Percentiles rank a stretch among this genome's conserved stretches.
phyloP scores from a whole-genome alignment of 2,888 invertebrate genomes.

The Tineola bisselliella region DNA sequence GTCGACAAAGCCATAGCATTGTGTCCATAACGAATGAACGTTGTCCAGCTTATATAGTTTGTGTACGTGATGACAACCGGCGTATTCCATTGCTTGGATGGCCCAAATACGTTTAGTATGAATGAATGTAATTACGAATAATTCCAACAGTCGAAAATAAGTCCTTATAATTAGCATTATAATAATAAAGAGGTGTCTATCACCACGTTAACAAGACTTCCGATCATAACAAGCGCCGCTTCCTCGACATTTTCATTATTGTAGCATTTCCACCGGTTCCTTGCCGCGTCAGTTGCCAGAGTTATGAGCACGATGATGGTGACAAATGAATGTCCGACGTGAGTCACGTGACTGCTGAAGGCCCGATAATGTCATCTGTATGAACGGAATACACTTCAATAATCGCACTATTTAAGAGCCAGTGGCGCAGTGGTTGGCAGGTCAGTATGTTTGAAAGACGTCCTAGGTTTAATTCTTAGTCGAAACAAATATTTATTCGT shows the following conservation, averaged over 20 bases:
- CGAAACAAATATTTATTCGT: too few species aligned
- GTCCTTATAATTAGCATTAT: too few species aligned
- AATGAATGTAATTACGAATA: too few species aligned
- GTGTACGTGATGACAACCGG: neutral
- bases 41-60: neutral
- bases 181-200: neutral
- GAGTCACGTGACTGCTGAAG: constrained; percentile 25
- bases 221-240: constrained; percentile 16
- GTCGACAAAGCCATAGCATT: neutral
- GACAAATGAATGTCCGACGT: constrained; percentile 42
- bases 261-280: constrained; percentile 6
- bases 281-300: constrained; percentile 15
- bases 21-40: constrained; percentile 10
- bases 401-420: constrained; percentile 27
- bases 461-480: too few species aligned
- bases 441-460: too few species aligned
- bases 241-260: constrained; percentile 12
- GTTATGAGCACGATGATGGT: constrained; percentile 19
- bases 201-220: constrained; percentile 14
- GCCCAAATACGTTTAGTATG: too few species aligned
- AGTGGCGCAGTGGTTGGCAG: too few species aligned
- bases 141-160: too few species aligned
- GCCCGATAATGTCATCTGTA: constrained; percentile 45
- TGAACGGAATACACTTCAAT: constrained; percentile 41
- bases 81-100: neutral